Evolutionary conservation across 2,113 vertebrate genomes (phyloP).

Genomic region (Tetrax tetrax): DNA sequence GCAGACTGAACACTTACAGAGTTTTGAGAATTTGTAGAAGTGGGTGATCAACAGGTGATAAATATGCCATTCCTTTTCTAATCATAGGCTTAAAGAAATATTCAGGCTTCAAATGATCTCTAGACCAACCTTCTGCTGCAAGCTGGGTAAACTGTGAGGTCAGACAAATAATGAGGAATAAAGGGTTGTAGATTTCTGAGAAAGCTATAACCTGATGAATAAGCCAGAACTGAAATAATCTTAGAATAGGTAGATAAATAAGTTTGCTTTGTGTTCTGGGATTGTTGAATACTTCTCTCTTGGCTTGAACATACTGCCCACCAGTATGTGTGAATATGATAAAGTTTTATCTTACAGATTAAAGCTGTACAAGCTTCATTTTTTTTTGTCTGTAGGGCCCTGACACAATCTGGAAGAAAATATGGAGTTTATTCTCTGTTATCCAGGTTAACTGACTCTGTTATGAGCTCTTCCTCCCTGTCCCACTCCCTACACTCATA

Average conservation of each 20-base stretch:
- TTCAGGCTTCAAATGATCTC: not conserved
- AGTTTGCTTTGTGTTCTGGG: not conserved
- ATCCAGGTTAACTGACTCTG: not conserved
- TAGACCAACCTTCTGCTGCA: not conserved
- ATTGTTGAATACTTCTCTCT: not conserved
- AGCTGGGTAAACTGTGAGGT: not conserved
- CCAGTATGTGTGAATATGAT: not conserved
- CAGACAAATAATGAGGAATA: not conserved
- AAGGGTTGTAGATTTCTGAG: not conserved
- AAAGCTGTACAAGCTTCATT: not conserved
- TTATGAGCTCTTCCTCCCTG: not conserved
- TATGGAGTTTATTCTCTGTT: not conserved
- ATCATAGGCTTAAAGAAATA: not conserved
- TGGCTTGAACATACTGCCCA: not conserved
- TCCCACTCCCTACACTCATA: not conserved
- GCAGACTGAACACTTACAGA: not conserved
- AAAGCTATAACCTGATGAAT: not conserved
- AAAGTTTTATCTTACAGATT: not conserved
- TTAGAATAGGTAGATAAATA: not conserved
- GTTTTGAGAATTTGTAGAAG: not conserved
- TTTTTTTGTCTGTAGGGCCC: not conserved
- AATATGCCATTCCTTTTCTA: not conserved
- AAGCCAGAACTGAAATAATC: not conserved
- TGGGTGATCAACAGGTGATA: not conserved
- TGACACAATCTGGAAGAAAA: not conserved